These are phyloP conservation scores for Argyresthia goedartella DNA, from an alignment of 2,888 invertebrate genomes.

Conservation along the genomic window DNA sequence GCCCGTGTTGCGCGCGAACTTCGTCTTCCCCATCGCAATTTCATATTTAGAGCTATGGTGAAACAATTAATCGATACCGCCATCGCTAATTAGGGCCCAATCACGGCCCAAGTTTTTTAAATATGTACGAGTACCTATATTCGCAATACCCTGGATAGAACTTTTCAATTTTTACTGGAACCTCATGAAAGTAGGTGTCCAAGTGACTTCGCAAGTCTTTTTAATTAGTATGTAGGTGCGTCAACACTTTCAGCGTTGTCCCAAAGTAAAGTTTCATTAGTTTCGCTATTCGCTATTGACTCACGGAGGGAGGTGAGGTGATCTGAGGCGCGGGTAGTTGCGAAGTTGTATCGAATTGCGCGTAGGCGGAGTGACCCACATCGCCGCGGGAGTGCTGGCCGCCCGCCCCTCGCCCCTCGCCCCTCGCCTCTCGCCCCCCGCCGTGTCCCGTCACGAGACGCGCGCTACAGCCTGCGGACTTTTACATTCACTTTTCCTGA, in stretches of 20 bases:
- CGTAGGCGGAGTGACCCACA: constrained; percentile 66
- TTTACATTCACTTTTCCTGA: background rate
- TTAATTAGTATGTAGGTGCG: too few relatives aligned
- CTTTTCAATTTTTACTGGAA: too few relatives aligned
- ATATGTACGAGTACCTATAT: too few relatives aligned
- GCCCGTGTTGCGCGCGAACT: constrained; percentile 69
- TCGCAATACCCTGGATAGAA: too few relatives aligned
- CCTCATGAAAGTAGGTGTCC: too few relatives aligned
- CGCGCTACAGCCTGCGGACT: background rate
- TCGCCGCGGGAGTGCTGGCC: constrained; percentile 26
- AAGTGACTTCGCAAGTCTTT: too few relatives aligned
- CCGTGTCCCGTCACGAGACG: background rate
- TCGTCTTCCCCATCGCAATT: constrained; percentile 67
- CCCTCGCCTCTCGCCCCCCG: constrained; percentile 8
- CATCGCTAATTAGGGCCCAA: background rate
- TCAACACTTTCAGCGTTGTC: background rate
- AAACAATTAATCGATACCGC: constrained; percentile 62
- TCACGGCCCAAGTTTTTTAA: too few relatives aligned
- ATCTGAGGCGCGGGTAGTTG: too few relatives aligned
- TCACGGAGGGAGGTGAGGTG: too few relatives aligned
- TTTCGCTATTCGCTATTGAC: too few relatives aligned
- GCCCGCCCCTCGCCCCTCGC: constrained; percentile 46
- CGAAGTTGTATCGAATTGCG: constrained; percentile 63
- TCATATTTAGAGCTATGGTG: constrained; percentile 70
- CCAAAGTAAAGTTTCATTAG: background rate